phyloP scores from a whole-genome alignment of 2,888 invertebrate species.

The Ceramica pisi region DNA sequence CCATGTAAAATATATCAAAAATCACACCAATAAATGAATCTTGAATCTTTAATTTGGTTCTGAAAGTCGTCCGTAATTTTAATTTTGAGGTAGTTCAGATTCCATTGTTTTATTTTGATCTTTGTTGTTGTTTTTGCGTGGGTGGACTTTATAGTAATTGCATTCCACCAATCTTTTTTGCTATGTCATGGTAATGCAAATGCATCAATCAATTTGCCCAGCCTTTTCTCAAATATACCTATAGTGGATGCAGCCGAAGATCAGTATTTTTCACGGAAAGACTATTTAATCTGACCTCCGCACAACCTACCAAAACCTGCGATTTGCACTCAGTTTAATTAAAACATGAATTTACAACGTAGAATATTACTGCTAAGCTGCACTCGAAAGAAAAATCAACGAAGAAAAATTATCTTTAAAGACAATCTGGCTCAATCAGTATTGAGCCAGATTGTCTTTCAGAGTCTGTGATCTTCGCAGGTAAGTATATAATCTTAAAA shows the following conservation, averaged over 20 bases:
- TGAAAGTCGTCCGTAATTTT: too few species aligned
- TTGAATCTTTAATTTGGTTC: too few species aligned
- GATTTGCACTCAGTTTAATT: background rate
- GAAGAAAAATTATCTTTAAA: background rate
- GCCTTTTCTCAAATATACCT: background rate
- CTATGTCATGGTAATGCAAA: background rate
- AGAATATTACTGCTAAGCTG: slow-evolving; percentile 17
- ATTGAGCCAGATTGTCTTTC: background rate
- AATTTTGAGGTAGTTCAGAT: too few species aligned
- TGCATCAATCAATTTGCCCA: background rate
- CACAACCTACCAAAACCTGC: background rate
- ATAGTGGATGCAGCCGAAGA: background rate
- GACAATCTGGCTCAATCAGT: background rate
- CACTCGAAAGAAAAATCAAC: slow-evolving; percentile 2
- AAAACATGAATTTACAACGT: background rate
- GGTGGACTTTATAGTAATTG: background rate
- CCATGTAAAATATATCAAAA: too few species aligned
- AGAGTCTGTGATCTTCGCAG: background rate
- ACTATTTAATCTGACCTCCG: background rate
- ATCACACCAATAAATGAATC: too few species aligned
- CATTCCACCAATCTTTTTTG: background rate
- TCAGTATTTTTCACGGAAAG: background rate
- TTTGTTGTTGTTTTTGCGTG: too few species aligned
- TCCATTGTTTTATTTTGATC: too few species aligned
- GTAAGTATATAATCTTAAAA: too few species aligned